Conservation (phyloP, 2,888 invertebrate genomes). For the Brachycybe producta region DNA sequence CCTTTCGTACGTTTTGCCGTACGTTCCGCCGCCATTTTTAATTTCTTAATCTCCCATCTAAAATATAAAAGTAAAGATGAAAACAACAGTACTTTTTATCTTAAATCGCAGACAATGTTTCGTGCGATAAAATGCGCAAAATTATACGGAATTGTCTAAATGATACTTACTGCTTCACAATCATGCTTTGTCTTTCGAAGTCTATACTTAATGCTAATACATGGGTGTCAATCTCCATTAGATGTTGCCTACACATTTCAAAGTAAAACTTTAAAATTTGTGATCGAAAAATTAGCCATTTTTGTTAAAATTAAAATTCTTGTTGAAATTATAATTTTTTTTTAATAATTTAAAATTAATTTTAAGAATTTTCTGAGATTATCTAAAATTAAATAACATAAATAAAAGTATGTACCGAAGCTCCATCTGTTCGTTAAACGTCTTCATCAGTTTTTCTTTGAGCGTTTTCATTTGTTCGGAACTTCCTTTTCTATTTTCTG, state of each 20-base stretch:
- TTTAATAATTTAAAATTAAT: neutral
- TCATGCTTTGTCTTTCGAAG: slow-evolving; percentile 72
- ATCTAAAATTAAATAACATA: neutral
- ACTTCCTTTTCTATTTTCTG: slow-evolving; percentile 15
- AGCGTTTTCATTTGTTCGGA: slow-evolving; percentile 38
- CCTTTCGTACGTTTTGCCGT: too few relatives aligned
- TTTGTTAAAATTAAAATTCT: neutral
- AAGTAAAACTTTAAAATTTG: neutral
- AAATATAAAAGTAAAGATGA: too few relatives aligned
- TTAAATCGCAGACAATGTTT: too few relatives aligned
- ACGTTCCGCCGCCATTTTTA: too few relatives aligned
- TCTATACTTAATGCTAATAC: slow-evolving; percentile 74
- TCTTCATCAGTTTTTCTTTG: slow-evolving; percentile 71
- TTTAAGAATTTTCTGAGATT: too few relatives aligned
- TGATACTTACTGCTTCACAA: slow-evolving; percentile 58
- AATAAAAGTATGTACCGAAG: slow-evolving; percentile 41
- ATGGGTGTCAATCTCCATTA: slow-evolving; percentile 85
- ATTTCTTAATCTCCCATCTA: slow-evolving; percentile 16
- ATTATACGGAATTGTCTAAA: neutral
- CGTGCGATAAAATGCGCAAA: too few relatives aligned
- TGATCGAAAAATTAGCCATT: neutral
- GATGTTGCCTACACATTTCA: slow-evolving; percentile 42
- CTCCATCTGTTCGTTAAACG: slow-evolving; percentile 87
- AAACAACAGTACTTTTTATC: too few relatives aligned
- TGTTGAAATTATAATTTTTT: neutral